Evolutionary conservation across 2,797 vertebrate genomes (phyloP), one percentile per base, ranked within the genome.

Genomic region (Arrhamphus sclerolepis): DNA sequence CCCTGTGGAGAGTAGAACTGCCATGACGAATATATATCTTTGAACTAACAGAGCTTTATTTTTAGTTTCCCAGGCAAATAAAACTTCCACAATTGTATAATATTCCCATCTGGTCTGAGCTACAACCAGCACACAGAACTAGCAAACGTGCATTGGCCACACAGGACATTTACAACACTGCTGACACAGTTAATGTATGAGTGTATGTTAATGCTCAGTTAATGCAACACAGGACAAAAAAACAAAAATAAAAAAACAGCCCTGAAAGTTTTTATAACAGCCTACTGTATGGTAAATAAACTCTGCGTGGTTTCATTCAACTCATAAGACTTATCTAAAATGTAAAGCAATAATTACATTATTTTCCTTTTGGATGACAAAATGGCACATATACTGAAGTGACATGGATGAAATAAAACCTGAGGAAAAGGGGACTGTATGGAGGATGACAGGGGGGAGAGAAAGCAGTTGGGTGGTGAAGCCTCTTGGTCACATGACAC

Each of bases 401-500:
- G 72, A 62, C 47, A 50, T 57, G 42, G 48, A 17, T 29, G 48
- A 56, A 69, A 21, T 10, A 52, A 65, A 22, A n/a, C 28, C 8
- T 26, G 49, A 48, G 46, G 53, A 20, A 39, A 52, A 34, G 13
- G 29, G 51, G 55, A 39, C 34, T 63, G 66, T 40, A 75, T 75
- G 74, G 54, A 63, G 61, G 59, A 40, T 62, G 62, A 55, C 40
- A 46, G 70, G 56, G 69, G 66, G 62, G 43, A 57, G 51, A 43
- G 56, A 29, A 58, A 59, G 49, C 50, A 46, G 73, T 77, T 69
- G 83, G 82, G 78, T 74, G 8, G 56, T 85, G 83, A 93, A 92
- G 90, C 93, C 87, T 84, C 86, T 86, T 77, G 85, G 87, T 89
- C 84, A 83, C 60, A 55, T 94, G 87, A 90, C 88, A 95, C 97